Conservation (phyloP, 2,113 vertebrate species). For the Zapus hudsonius region DNA sequence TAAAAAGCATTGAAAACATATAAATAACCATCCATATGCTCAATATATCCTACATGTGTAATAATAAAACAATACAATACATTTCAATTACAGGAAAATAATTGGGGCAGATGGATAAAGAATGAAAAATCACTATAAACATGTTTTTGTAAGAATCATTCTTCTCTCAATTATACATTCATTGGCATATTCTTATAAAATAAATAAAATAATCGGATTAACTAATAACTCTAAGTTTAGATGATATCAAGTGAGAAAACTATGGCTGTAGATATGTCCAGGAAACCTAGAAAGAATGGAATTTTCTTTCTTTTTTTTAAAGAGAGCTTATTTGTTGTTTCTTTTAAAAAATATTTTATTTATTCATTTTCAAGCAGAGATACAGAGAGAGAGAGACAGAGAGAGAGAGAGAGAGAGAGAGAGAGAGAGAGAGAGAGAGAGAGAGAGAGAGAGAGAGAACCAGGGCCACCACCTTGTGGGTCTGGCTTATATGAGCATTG, state of each 20-base stretch:
- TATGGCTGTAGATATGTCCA: not conserved
- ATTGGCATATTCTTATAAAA: not conserved
- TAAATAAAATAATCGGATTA: not conserved
- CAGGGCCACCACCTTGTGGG: too few species aligned
- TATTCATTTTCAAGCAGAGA: too few species aligned
- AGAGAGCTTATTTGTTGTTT: too few species aligned
- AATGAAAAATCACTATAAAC: not conserved
- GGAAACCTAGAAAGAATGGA: accelerated
- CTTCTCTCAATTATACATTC: not conserved
- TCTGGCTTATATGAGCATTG: too few species aligned
- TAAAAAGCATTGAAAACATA: not conserved
- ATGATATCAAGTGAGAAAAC: not conserved
- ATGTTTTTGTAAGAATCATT: not conserved
- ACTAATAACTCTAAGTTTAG: not conserved
- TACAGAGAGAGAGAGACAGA: too few species aligned
- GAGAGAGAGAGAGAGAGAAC: too few species aligned
- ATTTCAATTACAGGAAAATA: constrained; percentile 16
- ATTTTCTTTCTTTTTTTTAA: not conserved
- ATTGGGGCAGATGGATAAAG: constrained; percentile 23
- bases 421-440: too few species aligned
- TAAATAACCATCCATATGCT: constrained; percentile 41
- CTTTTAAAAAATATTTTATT: too few species aligned
- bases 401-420: too few species aligned
- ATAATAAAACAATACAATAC: constrained; percentile 52
- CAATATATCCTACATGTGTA: not conserved